Evolutionary conservation across 2,888 invertebrate genomes (phyloP), one percentile per base, ranked within the genome.

Genomic region (Lydus trimaculatus): DNA sequence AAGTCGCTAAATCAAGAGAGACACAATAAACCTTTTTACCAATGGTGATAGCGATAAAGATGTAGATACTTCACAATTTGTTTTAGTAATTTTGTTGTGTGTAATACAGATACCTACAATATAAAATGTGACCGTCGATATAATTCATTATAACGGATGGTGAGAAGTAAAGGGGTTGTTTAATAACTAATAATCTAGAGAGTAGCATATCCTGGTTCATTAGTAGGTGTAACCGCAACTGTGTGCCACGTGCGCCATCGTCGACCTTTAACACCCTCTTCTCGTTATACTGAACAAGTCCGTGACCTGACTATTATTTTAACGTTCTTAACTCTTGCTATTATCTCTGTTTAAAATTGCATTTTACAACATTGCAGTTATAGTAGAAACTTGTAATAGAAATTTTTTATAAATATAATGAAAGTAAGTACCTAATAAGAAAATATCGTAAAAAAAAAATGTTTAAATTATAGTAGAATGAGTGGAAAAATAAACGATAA

Each of bases 221-320:
- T 69, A 69, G 63, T 63, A 65, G 63, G 56, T 69, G 65, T 61
- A 69, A 65, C 69, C 69, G 61, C 63, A 69, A 52, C 39, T 31
- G 60, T 65, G 48, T 48, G 61, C 61, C 69, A 68, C 68, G 68
- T 68, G 68, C 59, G 59, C 68, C 63, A 69, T 62, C 68, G 31
- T 63, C 63, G 68, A 69, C 64, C 68, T 69, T 63, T 67, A 36
- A 56, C 56, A 56, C 65, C 61, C 68, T 64, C 68, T 36, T 62
- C 68, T 68, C 64, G 67, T 68, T 68, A 68, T 68, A 61, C 31
- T 61, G 43, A 68, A 31, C 60, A 58, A 31, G 28, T 60, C 36
- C 65, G 65, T 61, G 61, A 61, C 52, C 65, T 56, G 56, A 56
- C 61, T 39, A 61, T 66, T 52, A 56, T 63, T 31, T 28, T 43